These are phyloP conservation scores for Buathra laborator DNA, from an alignment of 2,888 invertebrate genomes.

Conservation along the genomic window DNA sequence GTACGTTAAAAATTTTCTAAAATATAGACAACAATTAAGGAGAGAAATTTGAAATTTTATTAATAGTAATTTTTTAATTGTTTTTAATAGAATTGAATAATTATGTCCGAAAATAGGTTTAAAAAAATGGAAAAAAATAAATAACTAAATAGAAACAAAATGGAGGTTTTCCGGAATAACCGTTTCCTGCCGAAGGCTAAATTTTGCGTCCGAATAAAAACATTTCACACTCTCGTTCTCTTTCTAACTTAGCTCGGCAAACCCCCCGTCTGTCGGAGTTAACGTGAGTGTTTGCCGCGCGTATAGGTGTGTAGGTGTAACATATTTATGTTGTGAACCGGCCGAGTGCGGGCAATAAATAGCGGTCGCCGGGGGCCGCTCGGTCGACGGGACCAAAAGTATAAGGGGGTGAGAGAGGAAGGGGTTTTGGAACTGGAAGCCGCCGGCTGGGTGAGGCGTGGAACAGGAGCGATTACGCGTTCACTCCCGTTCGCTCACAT, in stretches of 20 bases:
- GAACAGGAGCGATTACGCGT: slow-evolving; percentile 81
- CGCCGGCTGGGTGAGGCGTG: slow-evolving; percentile 70
- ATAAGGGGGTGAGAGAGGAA: slow-evolving; percentile 63
- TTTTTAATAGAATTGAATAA: background rate
- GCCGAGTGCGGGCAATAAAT: slow-evolving; percentile 84
- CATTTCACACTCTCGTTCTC: slow-evolving; percentile 61
- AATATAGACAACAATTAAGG: background rate
- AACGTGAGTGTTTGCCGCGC: slow-evolving; percentile 19
- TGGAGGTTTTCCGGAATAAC: slow-evolving; percentile 48
- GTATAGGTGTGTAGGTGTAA: slow-evolving; percentile 78
- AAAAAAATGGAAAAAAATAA: background rate
- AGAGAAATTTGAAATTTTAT: background rate
- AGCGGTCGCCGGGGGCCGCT: slow-evolving; percentile 75
- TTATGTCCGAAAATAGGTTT: background rate
- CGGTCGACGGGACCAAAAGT: slow-evolving; percentile 65
- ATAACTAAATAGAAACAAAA: slow-evolving; percentile 24
- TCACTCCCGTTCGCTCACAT: slow-evolving; percentile 61
- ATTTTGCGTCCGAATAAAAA: slow-evolving; percentile 59
- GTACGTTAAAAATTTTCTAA: background rate
- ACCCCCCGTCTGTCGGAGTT: slow-evolving; percentile 34
- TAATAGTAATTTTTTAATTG: background rate
- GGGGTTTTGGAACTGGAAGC: slow-evolving; percentile 67
- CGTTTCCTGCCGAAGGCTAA: slow-evolving; percentile 46
- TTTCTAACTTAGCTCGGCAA: slow-evolving; percentile 9
- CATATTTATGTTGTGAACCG: slow-evolving; percentile 85